Conservation (phyloP, 1,140 invertebrate genomes). For the Trichomalopsis sarcophagae region DNA sequence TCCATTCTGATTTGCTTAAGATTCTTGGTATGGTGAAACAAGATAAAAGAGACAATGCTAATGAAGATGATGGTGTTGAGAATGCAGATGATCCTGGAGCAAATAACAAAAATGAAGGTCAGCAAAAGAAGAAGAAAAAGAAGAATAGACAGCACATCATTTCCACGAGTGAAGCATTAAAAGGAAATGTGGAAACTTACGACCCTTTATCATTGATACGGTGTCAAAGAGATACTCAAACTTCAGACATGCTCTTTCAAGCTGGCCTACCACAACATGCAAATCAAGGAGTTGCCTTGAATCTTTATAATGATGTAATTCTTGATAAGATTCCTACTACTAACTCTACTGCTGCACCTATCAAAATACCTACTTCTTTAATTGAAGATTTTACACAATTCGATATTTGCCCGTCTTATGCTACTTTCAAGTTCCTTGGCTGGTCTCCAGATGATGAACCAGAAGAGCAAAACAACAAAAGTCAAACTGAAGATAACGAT, state of each 20-base stretch:
- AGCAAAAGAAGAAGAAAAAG: constrained; percentile 65
- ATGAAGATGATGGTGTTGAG: constrained; percentile 62
- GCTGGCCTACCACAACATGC: constrained; percentile 62
- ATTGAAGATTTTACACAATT: constrained; percentile 51
- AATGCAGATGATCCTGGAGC: constrained; percentile 50
- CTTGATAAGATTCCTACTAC: constrained; percentile 52
- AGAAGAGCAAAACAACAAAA: constrained; percentile 45
- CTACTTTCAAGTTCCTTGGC: constrained; percentile 62
- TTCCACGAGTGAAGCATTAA: constrained; percentile 69
- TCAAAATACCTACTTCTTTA: constrained; percentile 1
- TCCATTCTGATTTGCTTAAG: constrained; percentile 85
- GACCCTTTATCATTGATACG: constrained; percentile 60
- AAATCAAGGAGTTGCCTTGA: constrained; percentile 57
- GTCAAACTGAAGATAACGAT: constrained; percentile 39
- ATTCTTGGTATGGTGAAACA: constrained; percentile 80
- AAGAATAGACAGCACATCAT: constrained; percentile 63
- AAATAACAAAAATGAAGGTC: constrained; percentile 59
- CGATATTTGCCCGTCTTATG: constrained; percentile 56
- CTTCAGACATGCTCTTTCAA: constrained; percentile 67
- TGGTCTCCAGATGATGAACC: constrained; percentile 62
- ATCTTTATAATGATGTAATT: constrained; percentile 60
- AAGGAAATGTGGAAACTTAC: constrained; percentile 67
- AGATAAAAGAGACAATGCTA: constrained; percentile 73
- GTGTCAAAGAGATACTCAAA: constrained; percentile 65
- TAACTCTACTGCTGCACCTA: not conserved